phyloP scores from a whole-genome alignment of 1,140 invertebrate species.

The Procambarus clarkii region DNA sequence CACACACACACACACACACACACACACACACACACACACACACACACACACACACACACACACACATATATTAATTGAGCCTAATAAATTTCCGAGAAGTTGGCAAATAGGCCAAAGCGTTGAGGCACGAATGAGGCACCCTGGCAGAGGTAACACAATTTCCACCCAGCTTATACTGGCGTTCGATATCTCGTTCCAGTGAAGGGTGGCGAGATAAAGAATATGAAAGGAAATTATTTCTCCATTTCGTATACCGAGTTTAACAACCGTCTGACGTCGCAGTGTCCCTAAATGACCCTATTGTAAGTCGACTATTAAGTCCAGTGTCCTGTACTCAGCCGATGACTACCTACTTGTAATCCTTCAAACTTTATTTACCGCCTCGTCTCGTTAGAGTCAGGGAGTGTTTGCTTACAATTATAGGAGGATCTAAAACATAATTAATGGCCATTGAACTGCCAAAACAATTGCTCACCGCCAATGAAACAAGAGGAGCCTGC shows the following conservation, averaged over 20 bases:
- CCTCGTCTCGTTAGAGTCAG: constrained; percentile 39
- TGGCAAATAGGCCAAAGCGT: constrained; percentile 5
- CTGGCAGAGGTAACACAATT: not conserved
- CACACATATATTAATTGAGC: constrained; percentile 32
- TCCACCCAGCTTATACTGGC: not conserved
- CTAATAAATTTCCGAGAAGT: constrained; percentile 22
- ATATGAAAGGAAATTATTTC: not conserved
- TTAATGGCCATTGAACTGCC: constrained; percentile 53
- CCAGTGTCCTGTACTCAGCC: not conserved
- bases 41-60: constrained; percentile 39
- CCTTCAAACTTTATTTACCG: constrained; percentile 43
- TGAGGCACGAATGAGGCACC: not conserved
- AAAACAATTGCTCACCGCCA: constrained; percentile 52
- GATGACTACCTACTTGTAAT: constrained; percentile 21
- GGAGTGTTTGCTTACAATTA: constrained; percentile 59
- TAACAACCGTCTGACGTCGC: not conserved
- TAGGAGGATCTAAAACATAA: constrained; percentile 47
- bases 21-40: constrained; percentile 31
- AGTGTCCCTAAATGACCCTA: too few species aligned
- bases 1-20: constrained; percentile 1
- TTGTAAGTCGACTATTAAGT: not conserved
- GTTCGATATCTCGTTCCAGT: not conserved
- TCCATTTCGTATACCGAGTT: not conserved
- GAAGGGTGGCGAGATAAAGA: not conserved
- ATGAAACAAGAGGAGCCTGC: constrained; percentile 39